Evolutionary conservation across 2,113 vertebrate species (phyloP).

Genomic region (Rhineura floridana): DNA sequence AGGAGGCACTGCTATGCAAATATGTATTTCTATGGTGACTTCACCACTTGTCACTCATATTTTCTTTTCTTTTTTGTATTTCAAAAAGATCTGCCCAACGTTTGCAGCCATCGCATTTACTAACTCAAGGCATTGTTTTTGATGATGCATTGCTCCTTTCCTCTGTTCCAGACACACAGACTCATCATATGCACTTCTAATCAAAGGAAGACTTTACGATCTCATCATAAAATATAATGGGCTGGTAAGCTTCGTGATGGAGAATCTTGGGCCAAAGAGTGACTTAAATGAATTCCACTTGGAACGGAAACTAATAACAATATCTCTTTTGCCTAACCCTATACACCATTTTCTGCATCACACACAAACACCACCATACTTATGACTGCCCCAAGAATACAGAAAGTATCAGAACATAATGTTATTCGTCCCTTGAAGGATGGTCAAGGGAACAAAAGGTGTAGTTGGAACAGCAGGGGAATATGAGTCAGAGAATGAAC

Average conservation of each 20-base stretch:
- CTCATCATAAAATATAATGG: slow-evolving; percentile 45
- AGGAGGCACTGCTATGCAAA: slow-evolving; percentile 10
- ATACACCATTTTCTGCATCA: slow-evolving; percentile 19
- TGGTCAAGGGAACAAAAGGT: slow-evolving; percentile 8
- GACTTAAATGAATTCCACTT: slow-evolving; percentile 32
- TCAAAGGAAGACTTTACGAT: slow-evolving; percentile 40
- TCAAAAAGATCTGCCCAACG: background rate
- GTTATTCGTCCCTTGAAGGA: background rate
- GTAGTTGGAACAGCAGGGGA: background rate
- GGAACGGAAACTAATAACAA: slow-evolving; percentile 48
- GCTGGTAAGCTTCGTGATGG: slow-evolving; percentile 41
- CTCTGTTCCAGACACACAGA: slow-evolving; percentile 41
- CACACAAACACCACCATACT: slow-evolving; percentile 17
- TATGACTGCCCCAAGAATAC: slow-evolving; percentile 30
- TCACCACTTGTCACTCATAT: background rate
- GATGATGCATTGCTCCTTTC: background rate
- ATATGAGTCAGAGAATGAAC: background rate
- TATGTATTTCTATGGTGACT: background rate
- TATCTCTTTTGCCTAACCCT: slow-evolving; percentile 34
- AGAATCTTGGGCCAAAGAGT: slow-evolving; percentile 40
- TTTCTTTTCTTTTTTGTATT: background rate
- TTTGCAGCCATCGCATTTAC: background rate
- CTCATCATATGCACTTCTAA: slow-evolving; percentile 44
- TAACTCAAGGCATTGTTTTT: slow-evolving; percentile 17
- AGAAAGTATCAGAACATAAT: slow-evolving; percentile 16